Evolutionary conservation across 2,797 vertebrate species (phyloP).

Genomic region (Rhinophrynus dorsalis): DNA sequence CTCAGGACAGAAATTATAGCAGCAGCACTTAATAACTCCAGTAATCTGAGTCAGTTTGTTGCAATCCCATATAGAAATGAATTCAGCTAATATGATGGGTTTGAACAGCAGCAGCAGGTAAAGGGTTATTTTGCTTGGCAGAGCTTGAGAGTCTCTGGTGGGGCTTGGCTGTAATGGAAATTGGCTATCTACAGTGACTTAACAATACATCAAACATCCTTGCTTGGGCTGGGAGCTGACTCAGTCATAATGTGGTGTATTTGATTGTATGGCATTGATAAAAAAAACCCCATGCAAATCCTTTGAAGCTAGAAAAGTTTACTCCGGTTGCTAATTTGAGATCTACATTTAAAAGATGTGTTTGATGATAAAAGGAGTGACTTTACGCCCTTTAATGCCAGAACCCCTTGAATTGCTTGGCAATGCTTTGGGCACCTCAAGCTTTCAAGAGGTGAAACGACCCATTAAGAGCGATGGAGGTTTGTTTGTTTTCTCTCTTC

Average conservation of each 20-base stretch:
- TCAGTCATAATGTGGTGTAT: constrained; percentile 2
- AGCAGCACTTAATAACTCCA: neutral
- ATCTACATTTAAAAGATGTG: neutral
- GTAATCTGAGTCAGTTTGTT: too few relatives aligned
- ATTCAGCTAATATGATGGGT: too few relatives aligned
- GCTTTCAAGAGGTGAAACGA: too few relatives aligned
- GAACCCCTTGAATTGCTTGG: too few relatives aligned
- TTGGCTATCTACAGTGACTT: constrained; percentile 2
- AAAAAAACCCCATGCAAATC: neutral
- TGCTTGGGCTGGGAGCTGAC: neutral
- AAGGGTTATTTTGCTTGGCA: constrained; percentile 20
- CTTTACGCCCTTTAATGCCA: too few relatives aligned
- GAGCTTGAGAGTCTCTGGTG: constrained; percentile 1
- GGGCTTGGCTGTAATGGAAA: constrained; percentile 18
- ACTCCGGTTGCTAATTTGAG: neutral
- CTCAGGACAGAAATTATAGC: neutral
- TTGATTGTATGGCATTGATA: constrained; percentile 26
- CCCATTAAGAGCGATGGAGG: too few relatives aligned
- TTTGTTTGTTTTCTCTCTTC: too few relatives aligned
- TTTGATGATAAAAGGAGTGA: neutral
- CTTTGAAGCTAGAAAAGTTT: constrained; percentile 13
- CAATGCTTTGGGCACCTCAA: too few relatives aligned
- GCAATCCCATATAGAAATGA: too few relatives aligned
- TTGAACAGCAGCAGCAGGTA: neutral
- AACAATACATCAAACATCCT: constrained; percentile 36